These are phyloP conservation scores for Falco novaeseelandiae DNA, from an alignment of 2,797 vertebrate species.

Conservation along the genomic window DNA sequence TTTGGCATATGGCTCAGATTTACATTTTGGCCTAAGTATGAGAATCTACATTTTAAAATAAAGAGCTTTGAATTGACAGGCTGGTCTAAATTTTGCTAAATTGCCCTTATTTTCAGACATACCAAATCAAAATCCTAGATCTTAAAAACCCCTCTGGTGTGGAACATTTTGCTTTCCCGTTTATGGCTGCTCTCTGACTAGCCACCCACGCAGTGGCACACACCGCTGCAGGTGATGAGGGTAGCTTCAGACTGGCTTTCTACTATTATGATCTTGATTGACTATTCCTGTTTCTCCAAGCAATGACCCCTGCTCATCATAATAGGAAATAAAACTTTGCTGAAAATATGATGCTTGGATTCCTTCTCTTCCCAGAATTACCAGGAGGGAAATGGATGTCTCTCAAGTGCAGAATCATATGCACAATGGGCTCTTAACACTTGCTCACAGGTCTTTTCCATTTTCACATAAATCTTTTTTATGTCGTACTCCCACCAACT, in stretches of 20 bases:
- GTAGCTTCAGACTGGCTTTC: neutral
- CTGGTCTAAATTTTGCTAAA: neutral
- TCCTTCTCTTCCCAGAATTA: constrained; percentile 34
- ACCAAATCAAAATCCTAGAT: neutral
- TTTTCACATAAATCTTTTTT: constrained; percentile 57
- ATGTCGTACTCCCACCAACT: constrained; percentile 39
- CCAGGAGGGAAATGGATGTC: constrained; percentile 9
- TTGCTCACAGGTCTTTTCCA: constrained; percentile 30
- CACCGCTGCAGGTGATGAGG: neutral
- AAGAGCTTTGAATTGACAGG: neutral
- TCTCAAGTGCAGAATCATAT: constrained; percentile 30
- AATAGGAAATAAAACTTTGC: constrained; percentile 43
- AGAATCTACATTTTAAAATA: neutral
- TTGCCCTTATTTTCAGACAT: neutral
- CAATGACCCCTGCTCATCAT: constrained; percentile 34
- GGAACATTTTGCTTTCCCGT: neutral
- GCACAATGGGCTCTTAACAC: constrained; percentile 10
- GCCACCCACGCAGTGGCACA: neutral
- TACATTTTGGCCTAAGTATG: neutral
- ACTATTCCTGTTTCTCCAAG: constrained; percentile 5
- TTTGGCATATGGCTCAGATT: neutral
- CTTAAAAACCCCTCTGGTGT: neutral
- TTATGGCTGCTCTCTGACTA: neutral
- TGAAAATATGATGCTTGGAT: constrained; percentile 3
- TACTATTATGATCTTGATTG: neutral